These are phyloP conservation scores for Trididemnum miniatum DNA, from an alignment of 23 tunicate species.

Conservation along the genomic window DNA sequence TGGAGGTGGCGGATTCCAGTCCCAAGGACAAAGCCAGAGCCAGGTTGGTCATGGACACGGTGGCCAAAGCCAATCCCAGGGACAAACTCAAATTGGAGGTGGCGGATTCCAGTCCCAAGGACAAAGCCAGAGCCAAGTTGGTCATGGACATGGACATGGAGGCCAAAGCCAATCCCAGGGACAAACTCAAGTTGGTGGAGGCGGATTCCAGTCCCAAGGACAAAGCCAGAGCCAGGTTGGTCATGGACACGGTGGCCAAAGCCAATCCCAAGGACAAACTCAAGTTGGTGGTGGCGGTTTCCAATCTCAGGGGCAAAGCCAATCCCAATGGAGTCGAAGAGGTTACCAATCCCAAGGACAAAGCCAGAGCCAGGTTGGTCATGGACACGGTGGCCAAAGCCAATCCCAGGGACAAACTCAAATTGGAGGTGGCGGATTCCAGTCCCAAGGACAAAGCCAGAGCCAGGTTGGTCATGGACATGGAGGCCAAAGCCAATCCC, in stretches of 20 bases:
- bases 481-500: constrained; percentile 27
- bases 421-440: constrained; percentile 25
- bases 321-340: constrained; percentile 7
- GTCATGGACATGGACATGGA: constrained; percentile 27
- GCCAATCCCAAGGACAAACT: constrained; percentile 52
- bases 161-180: constrained; percentile 33
- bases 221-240: constrained; percentile 44
- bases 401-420: constrained; percentile 51
- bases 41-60: constrained; percentile 43
- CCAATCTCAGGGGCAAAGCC: constrained; percentile 38
- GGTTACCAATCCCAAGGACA: constrained; percentile 54
- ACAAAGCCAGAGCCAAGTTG: constrained; percentile 29
- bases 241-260: constrained; percentile 13
- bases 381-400: constrained; percentile 53
- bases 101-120: constrained; percentile 22
- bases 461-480: constrained; percentile 48
- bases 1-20: constrained; percentile 21
- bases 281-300: background rate
- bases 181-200: constrained; percentile 34
- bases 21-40: constrained; percentile 47
- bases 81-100: constrained; percentile 30
- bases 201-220: constrained; percentile 45
- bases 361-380: constrained; percentile 39
- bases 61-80: constrained; percentile 38
- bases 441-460: constrained; percentile 9